Evolutionary conservation across 2,797 vertebrate genomes (phyloP).

Genomic region (Gallinago solitaria): DNA sequence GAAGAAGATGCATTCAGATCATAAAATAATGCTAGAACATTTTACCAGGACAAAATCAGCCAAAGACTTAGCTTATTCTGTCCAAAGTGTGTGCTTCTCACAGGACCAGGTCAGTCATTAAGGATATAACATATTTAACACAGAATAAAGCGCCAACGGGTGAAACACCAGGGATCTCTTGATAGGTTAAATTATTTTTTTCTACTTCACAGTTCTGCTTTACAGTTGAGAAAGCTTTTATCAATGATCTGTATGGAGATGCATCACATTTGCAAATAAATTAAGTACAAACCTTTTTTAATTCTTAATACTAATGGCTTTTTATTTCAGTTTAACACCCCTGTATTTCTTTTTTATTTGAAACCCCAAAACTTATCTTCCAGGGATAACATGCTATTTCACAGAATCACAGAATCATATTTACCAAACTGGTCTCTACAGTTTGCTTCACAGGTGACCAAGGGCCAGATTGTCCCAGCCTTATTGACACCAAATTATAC

Average conservation of each 20-base stretch:
- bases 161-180: background rate
- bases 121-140: background rate
- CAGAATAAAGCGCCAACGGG: background rate
- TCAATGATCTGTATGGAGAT: background rate
- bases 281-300: background rate
- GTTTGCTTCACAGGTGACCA: fast-evolving
- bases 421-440: background rate
- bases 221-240: background rate
- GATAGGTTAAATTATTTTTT: background rate
- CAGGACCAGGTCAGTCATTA: background rate
- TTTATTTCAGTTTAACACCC: background rate
- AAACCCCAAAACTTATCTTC: background rate
- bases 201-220: background rate
- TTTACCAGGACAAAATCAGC: background rate
- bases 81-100: background rate
- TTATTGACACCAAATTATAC: background rate
- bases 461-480: background rate
- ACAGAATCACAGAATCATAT: too few relatives aligned
- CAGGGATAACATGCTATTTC: background rate
- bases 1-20: background rate
- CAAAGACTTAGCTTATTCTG: background rate
- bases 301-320: background rate
- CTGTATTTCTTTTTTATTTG: background rate
- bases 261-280: background rate
- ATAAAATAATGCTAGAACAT: background rate